Evolutionary conservation across 30 jellyfish, hydroid and myxozoan genomes (phyloP), one percentile per base, ranked within the genome.

Genomic region (Aurelia sp.): DNA sequence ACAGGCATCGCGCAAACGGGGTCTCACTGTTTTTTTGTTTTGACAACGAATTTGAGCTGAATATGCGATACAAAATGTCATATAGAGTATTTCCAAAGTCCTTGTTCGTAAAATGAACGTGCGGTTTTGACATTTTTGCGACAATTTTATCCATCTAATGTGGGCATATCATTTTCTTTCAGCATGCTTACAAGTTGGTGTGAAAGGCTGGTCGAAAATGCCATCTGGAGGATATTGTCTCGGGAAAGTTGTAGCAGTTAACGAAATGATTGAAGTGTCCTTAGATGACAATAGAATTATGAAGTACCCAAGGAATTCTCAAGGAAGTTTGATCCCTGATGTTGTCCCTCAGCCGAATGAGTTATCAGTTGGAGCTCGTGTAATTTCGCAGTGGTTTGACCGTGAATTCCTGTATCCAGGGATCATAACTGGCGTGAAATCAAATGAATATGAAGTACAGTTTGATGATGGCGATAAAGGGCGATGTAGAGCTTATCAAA

Each of bases 401-500:
- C 96, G 98, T 11, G 92, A 93, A 67, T 79, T 78, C 40, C 84
- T 93, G 16, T 93, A 93, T 64, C 98, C 98, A 12, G 98, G 98
- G 16, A 90, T 93, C 22, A 89, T 93, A 22, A 74, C 93, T 16
- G 93, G 93, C 5, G 59, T 88, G 15, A 88, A 74, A 17, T 65
- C 91, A 11, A 90, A 80, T 18, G 97, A 93, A 59, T 93, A 88
- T 51, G 98, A 88, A 52, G 96, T 93, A 21, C 96, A 89, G 55
- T 93, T 85, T 72, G 98, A 93, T 70, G 98, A 93, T 80, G 98
- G 98, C 44, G 98, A 93, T 67, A 75, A 75, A 52, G 93, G 97
- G 17, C 74, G 92, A 70, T 97, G 86, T 21, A 86, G 87, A 53
- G 85, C 98, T 18, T 88, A 78, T 78, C 98, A 93, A 74, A 93